These are phyloP conservation scores for Lasaia peninsularis DNA, from an alignment of 1,140 invertebrate genomes.

Conservation along the genomic window DNA sequence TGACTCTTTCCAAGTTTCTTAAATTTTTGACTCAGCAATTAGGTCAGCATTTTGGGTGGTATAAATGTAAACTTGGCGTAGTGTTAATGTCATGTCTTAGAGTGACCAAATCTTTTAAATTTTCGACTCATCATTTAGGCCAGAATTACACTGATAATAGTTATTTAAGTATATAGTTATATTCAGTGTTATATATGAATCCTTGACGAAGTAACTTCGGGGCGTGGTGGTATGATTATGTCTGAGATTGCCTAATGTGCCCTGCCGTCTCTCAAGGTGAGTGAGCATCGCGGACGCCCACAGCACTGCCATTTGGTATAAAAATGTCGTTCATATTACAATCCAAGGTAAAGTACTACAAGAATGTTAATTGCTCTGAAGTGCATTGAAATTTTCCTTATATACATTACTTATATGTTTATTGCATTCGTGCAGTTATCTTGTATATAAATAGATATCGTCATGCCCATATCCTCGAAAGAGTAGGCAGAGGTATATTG, in stretches of 20 bases:
- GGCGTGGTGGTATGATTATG: neutral
- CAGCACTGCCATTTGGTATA: constrained; percentile 1
- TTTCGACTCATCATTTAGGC: too few species aligned
- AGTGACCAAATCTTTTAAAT: too few species aligned
- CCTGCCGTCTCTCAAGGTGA: constrained; percentile 27
- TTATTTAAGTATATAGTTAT: too few species aligned
- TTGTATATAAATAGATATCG: neutral
- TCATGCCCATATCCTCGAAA: neutral
- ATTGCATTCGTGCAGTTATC: neutral
- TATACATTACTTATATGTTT: neutral
- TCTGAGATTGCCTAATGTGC: constrained; percentile 26
- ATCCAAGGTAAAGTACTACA: constrained; percentile 13
- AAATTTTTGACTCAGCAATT: too few species aligned
- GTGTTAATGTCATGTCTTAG: too few species aligned
- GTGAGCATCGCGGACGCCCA: constrained; percentile 30
- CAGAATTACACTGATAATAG: too few species aligned
- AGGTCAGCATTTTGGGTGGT: too few species aligned
- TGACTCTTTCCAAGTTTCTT: too few species aligned
- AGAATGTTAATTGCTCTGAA: constrained; percentile 12
- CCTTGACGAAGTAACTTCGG: too few species aligned
- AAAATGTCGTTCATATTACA: constrained; percentile 14
- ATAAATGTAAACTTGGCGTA: too few species aligned
- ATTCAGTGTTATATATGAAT: too few species aligned
- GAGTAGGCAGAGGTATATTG: too few species aligned
- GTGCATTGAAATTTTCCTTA: constrained; percentile 6